Conservation (phyloP, 2,797 vertebrate species). For the Ctenochaetus hawaiiensis region DNA sequence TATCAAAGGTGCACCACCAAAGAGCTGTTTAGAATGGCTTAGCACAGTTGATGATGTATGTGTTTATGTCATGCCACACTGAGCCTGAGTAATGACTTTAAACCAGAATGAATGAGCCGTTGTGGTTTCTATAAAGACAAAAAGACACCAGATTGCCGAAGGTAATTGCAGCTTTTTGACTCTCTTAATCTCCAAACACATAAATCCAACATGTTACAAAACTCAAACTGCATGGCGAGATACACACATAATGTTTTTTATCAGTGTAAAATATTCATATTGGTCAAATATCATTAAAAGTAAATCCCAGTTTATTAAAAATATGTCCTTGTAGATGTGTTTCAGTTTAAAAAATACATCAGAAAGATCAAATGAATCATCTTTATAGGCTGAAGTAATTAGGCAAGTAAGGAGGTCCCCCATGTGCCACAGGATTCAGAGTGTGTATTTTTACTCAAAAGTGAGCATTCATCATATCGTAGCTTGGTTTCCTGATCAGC, state of each 20-base stretch:
- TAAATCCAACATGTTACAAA: constrained; percentile 28
- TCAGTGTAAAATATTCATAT: constrained; percentile 22
- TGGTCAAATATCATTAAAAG: constrained; percentile 44
- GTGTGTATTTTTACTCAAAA: constrained; percentile 71
- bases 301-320: constrained; percentile 47
- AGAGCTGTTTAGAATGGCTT: constrained; percentile 47
- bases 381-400: constrained; percentile 60
- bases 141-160: constrained; percentile 12
- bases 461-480: constrained; percentile 72
- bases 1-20: constrained; percentile 56
- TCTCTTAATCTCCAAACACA: constrained; percentile 36
- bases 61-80: constrained; percentile 64
- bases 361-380: constrained; percentile 66
- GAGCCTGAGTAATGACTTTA: constrained; percentile 70
- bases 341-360: constrained; percentile 52
- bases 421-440: constrained; percentile 55
- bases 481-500: constrained; percentile 74
- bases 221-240: constrained; percentile 29
- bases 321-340: constrained; percentile 33
- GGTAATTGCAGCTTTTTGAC: constrained; percentile 47
- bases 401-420: constrained; percentile 52
- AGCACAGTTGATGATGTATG: constrained; percentile 64
- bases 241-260: constrained; percentile 4
- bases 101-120: constrained; percentile 62
- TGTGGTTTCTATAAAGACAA: constrained; percentile 50